These are phyloP conservation scores for Vulpes lagopus DNA, from an alignment of 2,113 vertebrate species.

Conservation along the genomic window DNA sequence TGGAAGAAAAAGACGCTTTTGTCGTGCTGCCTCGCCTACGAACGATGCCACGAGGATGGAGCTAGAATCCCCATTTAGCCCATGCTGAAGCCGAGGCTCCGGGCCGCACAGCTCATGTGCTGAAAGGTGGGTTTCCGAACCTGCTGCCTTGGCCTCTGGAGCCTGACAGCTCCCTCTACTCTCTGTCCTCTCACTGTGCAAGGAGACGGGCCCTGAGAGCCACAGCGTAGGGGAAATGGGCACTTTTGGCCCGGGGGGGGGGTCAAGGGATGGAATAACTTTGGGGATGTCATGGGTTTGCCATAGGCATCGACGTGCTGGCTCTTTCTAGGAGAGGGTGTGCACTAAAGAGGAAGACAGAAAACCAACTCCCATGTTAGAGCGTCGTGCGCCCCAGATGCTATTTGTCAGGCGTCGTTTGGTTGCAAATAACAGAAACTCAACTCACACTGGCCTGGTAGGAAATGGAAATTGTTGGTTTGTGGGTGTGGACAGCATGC, in stretches of 20 bases:
- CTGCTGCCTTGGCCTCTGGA: background rate
- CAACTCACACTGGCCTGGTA: background rate
- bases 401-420: background rate
- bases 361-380: background rate
- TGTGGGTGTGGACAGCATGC: background rate
- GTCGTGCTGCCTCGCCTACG: accelerated
- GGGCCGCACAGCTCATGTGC: background rate
- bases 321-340: background rate
- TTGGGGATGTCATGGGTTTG: background rate
- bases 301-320: background rate
- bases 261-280: background rate
- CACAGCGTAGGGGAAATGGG: background rate
- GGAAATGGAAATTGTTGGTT: background rate
- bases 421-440: background rate
- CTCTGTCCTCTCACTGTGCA: accelerated
- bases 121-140: background rate
- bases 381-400: background rate
- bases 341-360: background rate
- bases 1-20: background rate
- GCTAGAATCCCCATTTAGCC: background rate
- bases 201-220: background rate
- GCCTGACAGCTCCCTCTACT: background rate
- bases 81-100: background rate
- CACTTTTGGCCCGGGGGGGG: background rate
- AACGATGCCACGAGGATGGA: accelerated